phyloP scores from a whole-genome alignment of 2,113 vertebrate species.

The Blennius ocellaris region DNA sequence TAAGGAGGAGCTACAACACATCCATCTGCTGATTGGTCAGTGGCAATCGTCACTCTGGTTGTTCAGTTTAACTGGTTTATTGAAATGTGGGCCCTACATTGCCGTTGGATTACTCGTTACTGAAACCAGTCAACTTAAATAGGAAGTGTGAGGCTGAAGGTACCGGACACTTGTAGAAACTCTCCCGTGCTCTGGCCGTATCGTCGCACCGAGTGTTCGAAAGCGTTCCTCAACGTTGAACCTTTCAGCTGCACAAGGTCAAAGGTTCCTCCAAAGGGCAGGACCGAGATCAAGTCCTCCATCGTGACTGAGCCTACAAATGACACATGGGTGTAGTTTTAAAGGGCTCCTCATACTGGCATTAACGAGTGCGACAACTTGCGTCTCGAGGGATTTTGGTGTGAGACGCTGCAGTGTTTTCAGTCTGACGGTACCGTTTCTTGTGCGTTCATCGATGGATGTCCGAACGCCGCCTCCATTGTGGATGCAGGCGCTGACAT shows the following conservation, averaged over 20 bases:
- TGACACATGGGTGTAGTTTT: background rate
- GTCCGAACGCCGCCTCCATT: constrained; percentile 89
- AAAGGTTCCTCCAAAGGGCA: constrained; percentile 93
- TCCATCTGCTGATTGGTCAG: no score
- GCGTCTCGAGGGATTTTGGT: no score
- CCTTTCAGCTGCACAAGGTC: constrained; percentile 90
- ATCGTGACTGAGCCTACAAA: constrained; percentile 88
- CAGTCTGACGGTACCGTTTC: constrained; percentile 84
- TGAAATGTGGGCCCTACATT: no score
- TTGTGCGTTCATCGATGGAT: constrained; percentile 86
- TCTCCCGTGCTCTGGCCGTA: constrained; percentile 88
- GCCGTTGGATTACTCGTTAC: no score
- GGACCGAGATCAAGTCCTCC: constrained; percentile 89
- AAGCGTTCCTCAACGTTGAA: constrained; percentile 87
- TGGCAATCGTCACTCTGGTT: no score
- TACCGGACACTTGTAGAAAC: constrained; percentile 95
- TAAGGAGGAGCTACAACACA: no score
- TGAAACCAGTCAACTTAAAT: no score
- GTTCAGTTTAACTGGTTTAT: no score
- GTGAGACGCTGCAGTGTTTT: no score
- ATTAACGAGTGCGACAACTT: no score
- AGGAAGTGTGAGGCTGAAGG: background rate
- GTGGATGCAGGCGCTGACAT: constrained; percentile 89
- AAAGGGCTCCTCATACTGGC: background rate
- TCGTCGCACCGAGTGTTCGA: constrained; percentile 89